Evolutionary conservation across 1,140 invertebrate species (phyloP).

Genomic region (Aporrectodea caliginosa): DNA sequence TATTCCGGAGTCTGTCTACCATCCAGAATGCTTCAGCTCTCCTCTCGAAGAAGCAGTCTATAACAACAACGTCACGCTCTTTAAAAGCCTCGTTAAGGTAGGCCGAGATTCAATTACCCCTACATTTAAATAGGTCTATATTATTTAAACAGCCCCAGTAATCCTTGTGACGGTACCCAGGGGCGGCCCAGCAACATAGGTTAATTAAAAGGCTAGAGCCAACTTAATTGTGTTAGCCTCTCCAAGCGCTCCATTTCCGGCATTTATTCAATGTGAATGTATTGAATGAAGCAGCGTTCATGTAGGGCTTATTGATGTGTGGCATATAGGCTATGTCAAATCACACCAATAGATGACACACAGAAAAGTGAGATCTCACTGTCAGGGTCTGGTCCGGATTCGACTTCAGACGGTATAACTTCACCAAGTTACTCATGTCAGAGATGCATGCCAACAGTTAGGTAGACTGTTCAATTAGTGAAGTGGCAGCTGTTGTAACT

Average conservation of each 20-base stretch:
- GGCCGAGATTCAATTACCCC: neutral
- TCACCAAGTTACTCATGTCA: too few relatives aligned
- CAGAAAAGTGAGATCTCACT: too few relatives aligned
- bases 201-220: neutral
- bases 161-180: neutral
- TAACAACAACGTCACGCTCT: conserved; percentile 13
- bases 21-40: neutral
- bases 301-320: too few relatives aligned
- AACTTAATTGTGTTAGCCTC: neutral
- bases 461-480: too few relatives aligned
- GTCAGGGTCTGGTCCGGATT: too few relatives aligned
- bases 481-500: too few relatives aligned
- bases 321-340: too few relatives aligned
- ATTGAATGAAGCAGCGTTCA: neutral
- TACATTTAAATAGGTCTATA: neutral
- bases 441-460: too few relatives aligned
- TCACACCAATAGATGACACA: too few relatives aligned
- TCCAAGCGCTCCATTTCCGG: neutral
- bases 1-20: conserved; percentile 20
- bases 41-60: conserved; percentile 27
- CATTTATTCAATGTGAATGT: neutral
- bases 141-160: neutral
- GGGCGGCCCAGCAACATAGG: neutral
- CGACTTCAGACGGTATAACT: too few relatives aligned
- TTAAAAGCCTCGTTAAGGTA: conserved; percentile 23